Base-by-base conservation (phyloP, 2,888 invertebrate species). In the Salticus scenicus region DNA sequence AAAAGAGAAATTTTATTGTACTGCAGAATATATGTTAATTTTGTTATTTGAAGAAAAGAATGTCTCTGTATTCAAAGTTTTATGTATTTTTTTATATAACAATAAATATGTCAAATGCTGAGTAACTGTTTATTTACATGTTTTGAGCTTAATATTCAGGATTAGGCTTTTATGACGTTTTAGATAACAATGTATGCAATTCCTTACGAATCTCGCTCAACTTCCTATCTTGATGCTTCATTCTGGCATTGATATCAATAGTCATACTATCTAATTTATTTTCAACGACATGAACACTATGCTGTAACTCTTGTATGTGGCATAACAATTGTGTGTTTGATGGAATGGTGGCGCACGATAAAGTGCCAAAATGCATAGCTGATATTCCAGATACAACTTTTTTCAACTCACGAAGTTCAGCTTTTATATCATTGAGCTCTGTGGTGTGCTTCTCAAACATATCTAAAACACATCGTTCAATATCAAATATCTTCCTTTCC, bases 41-140 rank as follows among this genome's bases (percentile, higher is more conserved):
- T 31, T 72, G 47, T 20, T 20, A 31, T 57, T 72, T n/a, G n/a
- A n/a, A n/a, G 28, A 51, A 57, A 51, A 57, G 31, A 72, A n/a
- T 72, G 31, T 72, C 30, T 51, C 20, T 72, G 20, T 69, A 37
- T 37, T 37, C 24, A 27, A 37, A 37, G 20, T 69, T 27, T 12
- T 69, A 14, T 28, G 12, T 20, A 10, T 20, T 27, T 37, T 67
- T 20, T 69, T 69, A 37, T 69, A 37, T 69, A 69, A 37, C 12
- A 69, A 37, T 33, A 37, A 37, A 69, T 69, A 69, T 14, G 12
- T 69, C 69, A 27, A 72, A 37, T 84, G 77, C 76, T 77, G 83
- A 78, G 64, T 84, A 84, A 57, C 51, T 57, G 66, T 84, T 84
- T 84, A 84, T 84, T 84, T 84, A 84, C 83, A 84, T 78, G 77